Evolutionary conservation across 2,888 invertebrate species (phyloP).

Genomic region (Orchesella flavescens): DNA sequence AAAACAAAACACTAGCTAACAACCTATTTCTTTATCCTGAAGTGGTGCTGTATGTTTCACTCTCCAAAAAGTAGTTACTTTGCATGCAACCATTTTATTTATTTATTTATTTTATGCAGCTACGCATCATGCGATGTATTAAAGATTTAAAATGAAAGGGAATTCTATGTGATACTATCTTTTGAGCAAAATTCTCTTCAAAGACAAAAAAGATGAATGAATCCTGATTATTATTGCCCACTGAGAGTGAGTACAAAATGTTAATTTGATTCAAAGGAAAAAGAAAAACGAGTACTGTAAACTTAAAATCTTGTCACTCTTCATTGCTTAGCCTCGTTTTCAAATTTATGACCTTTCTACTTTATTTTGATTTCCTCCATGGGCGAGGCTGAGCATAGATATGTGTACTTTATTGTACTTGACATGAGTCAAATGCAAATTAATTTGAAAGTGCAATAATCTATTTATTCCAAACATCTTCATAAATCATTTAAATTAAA

Average conservation of each 20-base stretch:
- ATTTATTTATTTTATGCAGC: no score
- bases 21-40: no score
- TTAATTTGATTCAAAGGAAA: conserved; percentile 36
- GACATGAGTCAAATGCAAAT: conserved; percentile 1
- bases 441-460: conserved; percentile 22
- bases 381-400: conserved; percentile 30
- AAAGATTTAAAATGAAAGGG: no score
- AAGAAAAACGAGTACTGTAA: conserved; percentile 29
- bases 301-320: conserved; percentile 46
- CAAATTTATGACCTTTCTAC: conserved; percentile 52
- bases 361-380: conserved; percentile 26
- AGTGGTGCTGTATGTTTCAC: no score
- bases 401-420: background rate
- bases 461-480: no score
- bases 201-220: conserved; percentile 21
- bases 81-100: no score
- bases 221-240: conserved; percentile 31
- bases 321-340: conserved; percentile 47
- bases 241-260: conserved; percentile 24
- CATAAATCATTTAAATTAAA: background rate
- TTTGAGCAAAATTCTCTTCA: background rate
- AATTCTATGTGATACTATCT: no score
- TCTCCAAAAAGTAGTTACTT: no score
- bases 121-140: no score
- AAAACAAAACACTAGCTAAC: no score